These are phyloP conservation scores for Syndactyla subalaris DNA, from an alignment of 2,797 vertebrate species.

Conservation along the genomic window DNA sequence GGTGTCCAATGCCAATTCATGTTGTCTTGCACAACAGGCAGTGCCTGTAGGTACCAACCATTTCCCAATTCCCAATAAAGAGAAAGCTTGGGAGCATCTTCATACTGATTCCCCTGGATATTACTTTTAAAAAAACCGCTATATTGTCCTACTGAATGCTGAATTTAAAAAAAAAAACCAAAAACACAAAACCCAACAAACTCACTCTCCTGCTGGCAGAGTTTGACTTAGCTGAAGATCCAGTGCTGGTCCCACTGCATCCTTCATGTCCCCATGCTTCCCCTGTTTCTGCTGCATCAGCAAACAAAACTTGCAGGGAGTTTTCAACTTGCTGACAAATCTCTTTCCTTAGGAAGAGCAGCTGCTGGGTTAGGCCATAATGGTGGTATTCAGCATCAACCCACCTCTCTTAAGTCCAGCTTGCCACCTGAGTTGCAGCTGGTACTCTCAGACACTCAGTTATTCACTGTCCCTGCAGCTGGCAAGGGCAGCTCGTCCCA, in stretches of 20 bases:
- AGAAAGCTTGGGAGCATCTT: background rate
- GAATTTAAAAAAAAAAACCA: background rate
- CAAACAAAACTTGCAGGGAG: background rate
- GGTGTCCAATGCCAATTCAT: background rate
- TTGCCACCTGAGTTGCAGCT: background rate
- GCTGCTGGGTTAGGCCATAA: background rate
- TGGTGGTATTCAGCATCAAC: background rate
- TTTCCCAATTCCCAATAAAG: background rate
- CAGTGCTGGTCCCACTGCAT: fast-evolving
- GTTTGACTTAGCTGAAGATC: background rate
- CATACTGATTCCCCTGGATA: background rate
- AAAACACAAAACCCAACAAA: background rate
- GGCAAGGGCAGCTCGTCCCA: fast-evolving
- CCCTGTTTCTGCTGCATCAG: background rate
- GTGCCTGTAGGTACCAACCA: background rate
- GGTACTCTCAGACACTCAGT: background rate
- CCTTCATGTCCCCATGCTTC: background rate
- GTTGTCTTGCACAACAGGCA: background rate
- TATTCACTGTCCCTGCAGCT: background rate
- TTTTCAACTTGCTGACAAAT: background rate
- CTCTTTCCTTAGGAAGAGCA: background rate
- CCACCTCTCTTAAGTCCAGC: background rate
- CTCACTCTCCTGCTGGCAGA: background rate
- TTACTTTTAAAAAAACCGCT: background rate
- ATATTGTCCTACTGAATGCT: background rate